phyloP scores from a whole-genome alignment of 2,797 vertebrate species.

The Phoebastria nigripes region DNA sequence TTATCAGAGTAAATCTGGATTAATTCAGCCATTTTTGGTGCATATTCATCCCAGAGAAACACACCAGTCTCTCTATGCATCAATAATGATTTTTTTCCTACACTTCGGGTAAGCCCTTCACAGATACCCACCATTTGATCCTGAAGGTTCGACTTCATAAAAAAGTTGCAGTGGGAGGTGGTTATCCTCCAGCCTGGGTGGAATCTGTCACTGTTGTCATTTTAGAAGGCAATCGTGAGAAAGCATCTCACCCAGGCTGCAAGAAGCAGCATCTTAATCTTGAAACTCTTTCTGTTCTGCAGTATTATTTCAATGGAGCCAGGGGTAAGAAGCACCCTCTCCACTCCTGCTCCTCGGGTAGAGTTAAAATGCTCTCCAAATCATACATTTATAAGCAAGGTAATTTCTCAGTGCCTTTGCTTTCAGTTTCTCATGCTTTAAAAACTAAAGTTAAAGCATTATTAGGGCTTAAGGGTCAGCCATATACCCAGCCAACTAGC shows the following conservation, averaged over 20 bases:
- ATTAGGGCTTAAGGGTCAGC: neutral
- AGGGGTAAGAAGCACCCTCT: neutral
- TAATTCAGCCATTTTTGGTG: neutral
- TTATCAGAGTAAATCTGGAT: neutral
- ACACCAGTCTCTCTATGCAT: neutral
- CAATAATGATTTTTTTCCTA: neutral
- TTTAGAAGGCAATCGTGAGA: neutral
- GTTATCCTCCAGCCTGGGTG: neutral
- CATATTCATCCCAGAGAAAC: neutral
- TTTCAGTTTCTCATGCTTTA: neutral
- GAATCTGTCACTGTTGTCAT: neutral
- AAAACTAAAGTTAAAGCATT: conserved; percentile 39
- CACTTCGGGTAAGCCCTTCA: neutral
- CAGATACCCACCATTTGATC: neutral
- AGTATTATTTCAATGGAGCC: neutral
- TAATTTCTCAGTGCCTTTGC: neutral
- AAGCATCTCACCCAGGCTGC: neutral
- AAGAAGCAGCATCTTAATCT: neutral
- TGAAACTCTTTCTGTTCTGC: neutral
- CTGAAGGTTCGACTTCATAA: neutral
- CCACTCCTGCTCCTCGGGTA: neutral
- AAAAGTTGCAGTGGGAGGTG: neutral
- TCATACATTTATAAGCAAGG: neutral
- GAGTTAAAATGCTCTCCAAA: neutral
- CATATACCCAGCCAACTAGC: neutral